These are phyloP conservation scores for Pempheris klunzingeri DNA, from an alignment of 2,797 vertebrate genomes.

Conservation along the genomic window DNA sequence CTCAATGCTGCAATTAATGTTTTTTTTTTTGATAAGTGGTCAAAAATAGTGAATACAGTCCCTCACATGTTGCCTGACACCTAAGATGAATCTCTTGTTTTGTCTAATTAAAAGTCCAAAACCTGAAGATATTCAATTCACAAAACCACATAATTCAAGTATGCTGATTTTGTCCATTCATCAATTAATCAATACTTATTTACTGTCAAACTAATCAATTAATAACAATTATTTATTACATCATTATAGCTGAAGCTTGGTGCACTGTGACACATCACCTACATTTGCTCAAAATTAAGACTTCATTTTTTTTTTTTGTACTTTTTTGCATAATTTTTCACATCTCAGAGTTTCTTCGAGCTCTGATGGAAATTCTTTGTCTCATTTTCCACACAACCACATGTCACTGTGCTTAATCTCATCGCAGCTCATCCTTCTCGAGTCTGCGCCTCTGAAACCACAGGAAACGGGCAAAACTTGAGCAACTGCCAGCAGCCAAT, in stretches of 20 bases:
- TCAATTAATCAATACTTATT: too few relatives aligned
- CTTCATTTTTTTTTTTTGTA: neutral
- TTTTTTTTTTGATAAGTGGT: too few relatives aligned
- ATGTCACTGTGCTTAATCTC: conserved; percentile 14
- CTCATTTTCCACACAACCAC: conserved; percentile 43
- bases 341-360: neutral
- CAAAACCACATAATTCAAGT: neutral
- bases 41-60: neutral
- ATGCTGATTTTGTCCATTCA: too few relatives aligned
- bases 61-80: too few relatives aligned
- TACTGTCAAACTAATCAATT: neutral
- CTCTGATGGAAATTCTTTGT: conserved; percentile 42
- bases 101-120: neutral
- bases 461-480: conserved; percentile 77
- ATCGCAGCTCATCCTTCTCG: conserved; percentile 54
- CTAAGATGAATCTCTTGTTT: neutral
- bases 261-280: neutral
- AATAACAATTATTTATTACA: too few relatives aligned
- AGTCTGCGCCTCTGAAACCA: conserved; percentile 69
- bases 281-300: neutral
- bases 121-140: neutral
- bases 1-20: too few relatives aligned
- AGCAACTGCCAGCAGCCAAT: conserved; percentile 70
- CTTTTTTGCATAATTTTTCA: conserved; percentile 24
- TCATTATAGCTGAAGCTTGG: neutral